Conservation (phyloP, 2,888 invertebrate genomes). For the Mythimna vitellina region DNA sequence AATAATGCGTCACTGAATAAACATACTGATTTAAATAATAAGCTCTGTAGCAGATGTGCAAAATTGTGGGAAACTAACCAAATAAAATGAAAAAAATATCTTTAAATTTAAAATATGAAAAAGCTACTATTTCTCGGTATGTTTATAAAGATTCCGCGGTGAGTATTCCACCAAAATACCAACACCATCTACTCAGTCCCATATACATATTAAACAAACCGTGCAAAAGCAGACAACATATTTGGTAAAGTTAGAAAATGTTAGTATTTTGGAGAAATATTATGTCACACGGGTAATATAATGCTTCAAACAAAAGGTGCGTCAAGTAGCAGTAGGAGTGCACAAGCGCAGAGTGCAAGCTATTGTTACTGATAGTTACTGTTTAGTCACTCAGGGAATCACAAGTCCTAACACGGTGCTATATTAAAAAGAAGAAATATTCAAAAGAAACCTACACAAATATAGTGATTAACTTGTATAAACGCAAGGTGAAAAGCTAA, state of each 20-base stretch:
- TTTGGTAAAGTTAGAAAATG: slow-evolving; percentile 78
- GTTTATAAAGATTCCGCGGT: slow-evolving; percentile 79
- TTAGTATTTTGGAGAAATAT: slow-evolving; percentile 90
- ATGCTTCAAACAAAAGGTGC: slow-evolving; percentile 77
- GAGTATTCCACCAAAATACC: slow-evolving; percentile 89
- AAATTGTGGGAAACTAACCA: too few species aligned
- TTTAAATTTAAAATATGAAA: background rate
- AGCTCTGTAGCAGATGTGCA: slow-evolving; percentile 11
- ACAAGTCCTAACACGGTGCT: slow-evolving; percentile 60
- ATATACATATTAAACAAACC: slow-evolving; percentile 74
- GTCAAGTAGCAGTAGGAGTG: slow-evolving; percentile 77
- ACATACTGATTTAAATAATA: slow-evolving; percentile 76
- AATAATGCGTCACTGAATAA: slow-evolving; percentile 74
- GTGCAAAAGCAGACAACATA: slow-evolving; percentile 77
- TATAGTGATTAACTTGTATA: slow-evolving; percentile 38
- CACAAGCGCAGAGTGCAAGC: slow-evolving; percentile 84
- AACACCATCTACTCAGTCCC: slow-evolving; percentile 85
- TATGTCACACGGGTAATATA: slow-evolving; percentile 72
- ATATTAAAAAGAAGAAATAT: slow-evolving; percentile 34
- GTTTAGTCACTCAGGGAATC: slow-evolving; percentile 73
- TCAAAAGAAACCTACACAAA: slow-evolving; percentile 39
- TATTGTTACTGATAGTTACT: slow-evolving; percentile 63
- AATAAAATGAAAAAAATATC: background rate
- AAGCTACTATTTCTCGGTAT: slow-evolving; percentile 68
- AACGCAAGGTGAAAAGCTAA: slow-evolving; percentile 50